Evolutionary conservation across 2,888 invertebrate species (phyloP).

Genomic region (Crepidodera aurea): DNA sequence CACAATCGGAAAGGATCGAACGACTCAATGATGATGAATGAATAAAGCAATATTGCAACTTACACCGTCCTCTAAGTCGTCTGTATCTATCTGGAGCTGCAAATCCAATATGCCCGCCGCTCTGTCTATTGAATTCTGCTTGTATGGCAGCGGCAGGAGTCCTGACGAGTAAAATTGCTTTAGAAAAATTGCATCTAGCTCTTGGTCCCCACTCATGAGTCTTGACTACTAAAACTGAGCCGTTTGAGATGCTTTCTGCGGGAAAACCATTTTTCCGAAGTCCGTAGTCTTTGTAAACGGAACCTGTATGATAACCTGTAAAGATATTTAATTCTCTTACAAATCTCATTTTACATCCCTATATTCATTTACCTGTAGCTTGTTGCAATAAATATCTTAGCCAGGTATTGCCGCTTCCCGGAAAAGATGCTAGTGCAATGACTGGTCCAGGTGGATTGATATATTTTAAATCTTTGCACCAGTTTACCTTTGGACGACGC

Average conservation of each 20-base stretch:
- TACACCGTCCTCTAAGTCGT: conserved; percentile 70
- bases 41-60: conserved; percentile 52
- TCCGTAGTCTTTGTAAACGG: conserved; percentile 83
- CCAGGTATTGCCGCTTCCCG: conserved; percentile 89
- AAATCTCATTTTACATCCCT: no score
- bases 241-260: conserved; percentile 78
- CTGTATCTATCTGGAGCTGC: conserved; percentile 74
- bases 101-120: conserved; percentile 82
- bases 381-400: conserved; percentile 80
- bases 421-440: conserved; percentile 78
- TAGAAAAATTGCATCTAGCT: conserved; percentile 68
- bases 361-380: conserved; percentile 70
- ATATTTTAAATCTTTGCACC: conserved; percentile 66
- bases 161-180: conserved; percentile 75
- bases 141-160: conserved; percentile 77
- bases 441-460: conserved; percentile 63
- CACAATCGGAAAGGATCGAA: no score
- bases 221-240: conserved; percentile 80
- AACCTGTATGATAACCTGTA: conserved; percentile 77
- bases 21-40: no score
- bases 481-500: conserved; percentile 59
- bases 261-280: conserved; percentile 81
- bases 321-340: no score
- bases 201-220: conserved; percentile 77
- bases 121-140: conserved; percentile 82